Base-by-base conservation (phyloP, 1,140 invertebrate genomes). In the Luehdorfia chinensis region DNA sequence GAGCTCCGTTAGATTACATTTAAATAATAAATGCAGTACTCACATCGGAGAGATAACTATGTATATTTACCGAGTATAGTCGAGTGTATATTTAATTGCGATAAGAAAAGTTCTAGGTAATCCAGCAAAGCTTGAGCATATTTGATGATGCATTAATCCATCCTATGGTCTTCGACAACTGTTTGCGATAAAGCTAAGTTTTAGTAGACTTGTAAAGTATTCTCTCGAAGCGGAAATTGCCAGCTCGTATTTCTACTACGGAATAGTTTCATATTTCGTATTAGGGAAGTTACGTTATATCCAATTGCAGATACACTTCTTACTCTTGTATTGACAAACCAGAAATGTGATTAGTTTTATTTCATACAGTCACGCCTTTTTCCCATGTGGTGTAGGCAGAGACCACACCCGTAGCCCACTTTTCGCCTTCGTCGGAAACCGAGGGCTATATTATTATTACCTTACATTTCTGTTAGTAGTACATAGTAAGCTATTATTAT, bases 111-210 rank as follows among this genome's bases (percentile, higher is more conserved):
- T 46, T 33, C 13, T 15, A 23, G 34, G 21, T 31, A 37, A 52
- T 46, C 33, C 23, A 19, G 34, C 36, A 41, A 52, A 47, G 31
- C 13, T 21, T 52, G 28, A 39, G 41, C 19, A 52, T 33, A 52
- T 39, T 39, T 52, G 27, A 51, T 21, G 34, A 28, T 11, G 32
- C 27, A 47, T 44, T 27, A 31, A 30, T 44, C 25, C 14, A 28
- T 14, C 27, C 25, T 16, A 21, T 45, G 37, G 30, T 45, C 11
- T 46, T 21, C 31, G 25, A 52, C 34, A 47, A 32, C 33, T 31
- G 34, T 36, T 32, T 18, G 30, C 34, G 27, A 39, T 23, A 13
- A 25, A 12, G 8, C 37, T 33, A 25, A 3, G 9, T 19, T 30
- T 9, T 13, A 9, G 13, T 43, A 30, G 12, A 15, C 36, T 25